Conservation (phyloP, 2,888 invertebrate genomes). For the Rotaria sp. region DNA sequence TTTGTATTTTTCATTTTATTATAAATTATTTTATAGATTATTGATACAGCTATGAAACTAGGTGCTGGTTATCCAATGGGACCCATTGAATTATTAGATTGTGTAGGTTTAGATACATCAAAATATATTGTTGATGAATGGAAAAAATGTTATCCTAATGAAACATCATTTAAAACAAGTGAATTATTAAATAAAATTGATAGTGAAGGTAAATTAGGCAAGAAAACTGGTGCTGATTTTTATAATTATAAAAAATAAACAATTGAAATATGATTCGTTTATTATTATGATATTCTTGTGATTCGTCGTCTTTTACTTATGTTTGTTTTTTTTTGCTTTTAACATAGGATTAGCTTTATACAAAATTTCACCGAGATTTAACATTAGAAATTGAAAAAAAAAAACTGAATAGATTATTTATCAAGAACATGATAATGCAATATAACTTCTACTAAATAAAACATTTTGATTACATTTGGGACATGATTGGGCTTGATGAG, state of each 20-base stretch:
- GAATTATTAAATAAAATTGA: constrained; percentile 65
- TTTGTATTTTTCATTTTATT: not conserved
- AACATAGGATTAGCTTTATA: not conserved
- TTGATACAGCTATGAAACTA: constrained; percentile 80
- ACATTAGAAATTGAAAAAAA: not conserved
- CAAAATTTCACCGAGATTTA: not conserved
- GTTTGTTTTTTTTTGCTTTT: not conserved
- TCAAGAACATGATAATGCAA: not conserved
- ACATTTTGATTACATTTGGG: not conserved
- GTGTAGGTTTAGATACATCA: constrained; percentile 73
- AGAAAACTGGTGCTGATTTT: constrained; percentile 76
- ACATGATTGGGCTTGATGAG: not conserved
- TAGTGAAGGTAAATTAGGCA: constrained; percentile 70
- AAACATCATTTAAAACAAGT: constrained; percentile 63
- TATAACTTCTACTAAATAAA: not conserved
- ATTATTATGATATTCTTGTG: not conserved
- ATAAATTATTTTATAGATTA: constrained; percentile 61
- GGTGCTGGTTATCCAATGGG: constrained; percentile 80
- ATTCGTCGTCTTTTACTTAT: not conserved
- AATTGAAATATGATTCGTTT: not conserved
- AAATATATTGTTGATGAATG: constrained; percentile 72
- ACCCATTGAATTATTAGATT: constrained; percentile 75
- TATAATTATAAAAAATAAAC: constrained; percentile 63
- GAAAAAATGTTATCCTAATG: constrained; percentile 67
- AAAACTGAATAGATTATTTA: not conserved